phyloP scores from a whole-genome alignment of 2,888 invertebrate species.

The Augiades crinisus region DNA sequence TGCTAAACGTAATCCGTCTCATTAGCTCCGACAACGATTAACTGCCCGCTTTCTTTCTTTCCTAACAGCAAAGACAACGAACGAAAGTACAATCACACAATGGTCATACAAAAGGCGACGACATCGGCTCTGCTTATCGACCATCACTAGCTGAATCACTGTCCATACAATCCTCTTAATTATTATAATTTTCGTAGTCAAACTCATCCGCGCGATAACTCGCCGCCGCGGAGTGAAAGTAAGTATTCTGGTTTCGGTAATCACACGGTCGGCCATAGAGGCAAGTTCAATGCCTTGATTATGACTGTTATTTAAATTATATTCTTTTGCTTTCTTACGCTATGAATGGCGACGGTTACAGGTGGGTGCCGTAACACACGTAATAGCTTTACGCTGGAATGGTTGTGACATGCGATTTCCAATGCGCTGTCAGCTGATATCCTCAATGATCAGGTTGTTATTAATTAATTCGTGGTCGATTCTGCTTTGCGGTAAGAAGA shows the following conservation, averaged over 20 bases:
- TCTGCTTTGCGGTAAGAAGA: conserved; percentile 35
- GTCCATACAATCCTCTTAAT: conserved; percentile 69
- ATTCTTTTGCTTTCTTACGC: conserved; percentile 59
- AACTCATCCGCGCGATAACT: conserved; percentile 60
- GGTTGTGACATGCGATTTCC: conserved; percentile 34
- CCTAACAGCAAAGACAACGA: conserved; percentile 47
- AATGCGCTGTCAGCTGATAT: conserved; percentile 31
- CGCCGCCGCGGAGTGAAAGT: conserved; percentile 67
- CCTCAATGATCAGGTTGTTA: conserved; percentile 42
- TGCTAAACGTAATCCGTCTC: conserved; percentile 63
- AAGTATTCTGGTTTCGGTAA: conserved; percentile 73
- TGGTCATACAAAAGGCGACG: conserved; percentile 49
- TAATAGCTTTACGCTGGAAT: conserved; percentile 39
- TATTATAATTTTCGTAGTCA: conserved; percentile 71
- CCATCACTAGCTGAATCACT: conserved; percentile 69
- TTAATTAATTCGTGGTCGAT: conserved; percentile 46
- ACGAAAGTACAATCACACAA: conserved; percentile 70
- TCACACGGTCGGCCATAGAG: conserved; percentile 57
- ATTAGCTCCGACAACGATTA: conserved; percentile 59
- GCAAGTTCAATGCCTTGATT: conserved; percentile 79
- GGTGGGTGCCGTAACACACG: conserved; percentile 60
- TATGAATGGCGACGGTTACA: conserved; percentile 48
- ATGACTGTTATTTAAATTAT: conserved; percentile 71
- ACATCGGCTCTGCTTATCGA: conserved; percentile 63
- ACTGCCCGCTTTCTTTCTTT: conserved; percentile 63